Conservation (phyloP, 2,888 invertebrate species). For the Alitta virens region DNA sequence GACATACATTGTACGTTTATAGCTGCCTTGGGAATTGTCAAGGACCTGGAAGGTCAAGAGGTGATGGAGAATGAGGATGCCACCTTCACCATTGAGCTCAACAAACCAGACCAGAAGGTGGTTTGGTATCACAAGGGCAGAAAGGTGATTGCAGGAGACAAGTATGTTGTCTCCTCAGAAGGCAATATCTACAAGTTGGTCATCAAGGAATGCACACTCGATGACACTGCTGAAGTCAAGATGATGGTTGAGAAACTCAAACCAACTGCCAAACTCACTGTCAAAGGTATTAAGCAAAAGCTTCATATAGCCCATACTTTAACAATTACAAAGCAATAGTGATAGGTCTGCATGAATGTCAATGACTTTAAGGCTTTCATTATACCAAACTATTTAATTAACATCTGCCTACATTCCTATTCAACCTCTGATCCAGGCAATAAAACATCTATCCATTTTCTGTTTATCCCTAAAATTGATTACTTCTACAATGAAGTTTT, state of each 20-base stretch:
- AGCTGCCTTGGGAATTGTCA: too few relatives aligned
- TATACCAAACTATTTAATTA: too few relatives aligned
- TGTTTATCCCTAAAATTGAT: too few relatives aligned
- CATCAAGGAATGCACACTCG: slow-evolving; percentile 38
- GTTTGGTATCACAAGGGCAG: slow-evolving; percentile 60
- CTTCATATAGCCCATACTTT: too few relatives aligned
- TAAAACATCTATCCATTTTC: too few relatives aligned
- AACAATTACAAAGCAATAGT: too few relatives aligned
- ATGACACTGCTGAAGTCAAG: slow-evolving; percentile 32
- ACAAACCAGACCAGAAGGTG: slow-evolving; percentile 63
- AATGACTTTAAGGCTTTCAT: too few relatives aligned
- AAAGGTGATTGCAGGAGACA: slow-evolving; percentile 78
- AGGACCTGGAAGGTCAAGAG: slow-evolving; percentile 36
- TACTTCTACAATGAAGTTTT: too few relatives aligned
- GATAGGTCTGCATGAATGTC: too few relatives aligned
- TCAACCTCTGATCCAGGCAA: too few relatives aligned
- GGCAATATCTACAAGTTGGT: slow-evolving; percentile 55
- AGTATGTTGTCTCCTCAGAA: slow-evolving; percentile 73
- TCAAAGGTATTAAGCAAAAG: slow-evolving; percentile 13
- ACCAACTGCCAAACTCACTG: slow-evolving; percentile 10
- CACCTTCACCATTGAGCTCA: slow-evolving; percentile 79
- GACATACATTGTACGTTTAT: too few relatives aligned
- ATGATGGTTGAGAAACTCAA: slow-evolving; percentile 1
- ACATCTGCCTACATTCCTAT: too few relatives aligned
- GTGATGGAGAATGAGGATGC: slow-evolving; percentile 61